Percentiles rank a stretch among this genome's conserved stretches.
Conservation (phyloP, 35 echinoderm and acorn worm genomes). For the Apostichopus japonicus region DNA sequence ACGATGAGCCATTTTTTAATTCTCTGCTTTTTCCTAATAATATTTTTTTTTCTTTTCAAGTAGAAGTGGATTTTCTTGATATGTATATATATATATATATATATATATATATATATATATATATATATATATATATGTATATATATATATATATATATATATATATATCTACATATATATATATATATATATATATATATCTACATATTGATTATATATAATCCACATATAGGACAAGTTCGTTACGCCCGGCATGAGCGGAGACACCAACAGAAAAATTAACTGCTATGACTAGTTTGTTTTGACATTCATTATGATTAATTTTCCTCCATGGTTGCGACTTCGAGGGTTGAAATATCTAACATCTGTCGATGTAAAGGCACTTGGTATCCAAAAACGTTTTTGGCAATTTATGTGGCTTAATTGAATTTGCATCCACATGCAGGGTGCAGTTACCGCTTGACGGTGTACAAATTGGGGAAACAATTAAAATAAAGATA, state of each 20-base stretch:
- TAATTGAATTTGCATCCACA: background rate
- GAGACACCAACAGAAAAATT: no score
- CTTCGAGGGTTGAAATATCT: background rate
- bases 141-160: no score
- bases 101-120: no score
- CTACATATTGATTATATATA: background rate
- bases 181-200: no score
- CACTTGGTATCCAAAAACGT: background rate
- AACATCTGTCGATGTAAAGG: background rate
- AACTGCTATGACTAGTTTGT: background rate
- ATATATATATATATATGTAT: no score
- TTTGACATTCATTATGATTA: background rate
- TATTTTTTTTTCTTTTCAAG: no score
- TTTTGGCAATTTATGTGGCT: background rate
- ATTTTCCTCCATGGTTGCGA: background rate
- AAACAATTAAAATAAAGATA: no score
- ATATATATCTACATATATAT: background rate
- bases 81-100: no score
- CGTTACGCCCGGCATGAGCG: background rate
- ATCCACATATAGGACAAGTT: background rate
- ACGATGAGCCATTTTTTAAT: no score
- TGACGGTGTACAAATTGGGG: background rate
- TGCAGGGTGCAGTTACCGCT: background rate
- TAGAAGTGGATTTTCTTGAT: no score
- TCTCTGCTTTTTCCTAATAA: no score